Conservation (phyloP, 1,140 invertebrate species). For the Drosophila triauraria region DNA sequence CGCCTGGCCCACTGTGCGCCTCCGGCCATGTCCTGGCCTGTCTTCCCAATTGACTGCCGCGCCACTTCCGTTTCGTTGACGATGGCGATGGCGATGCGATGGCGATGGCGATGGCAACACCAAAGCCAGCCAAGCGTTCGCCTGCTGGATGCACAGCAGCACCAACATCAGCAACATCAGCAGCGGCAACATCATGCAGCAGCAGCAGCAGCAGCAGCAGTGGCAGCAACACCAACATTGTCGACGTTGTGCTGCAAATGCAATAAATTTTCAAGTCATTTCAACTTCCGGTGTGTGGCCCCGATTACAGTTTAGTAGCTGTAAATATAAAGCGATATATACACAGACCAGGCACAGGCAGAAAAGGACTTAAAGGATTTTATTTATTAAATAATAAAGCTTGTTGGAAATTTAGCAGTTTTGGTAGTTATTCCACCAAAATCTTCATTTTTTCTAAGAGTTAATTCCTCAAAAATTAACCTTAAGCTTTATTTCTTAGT, state of each 20-base stretch:
- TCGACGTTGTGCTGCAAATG: constrained; percentile 63
- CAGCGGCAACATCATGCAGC: constrained; percentile 9
- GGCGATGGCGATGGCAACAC: constrained; percentile 43
- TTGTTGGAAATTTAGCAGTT: neutral
- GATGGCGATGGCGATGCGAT: constrained; percentile 33
- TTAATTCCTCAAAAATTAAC: neutral
- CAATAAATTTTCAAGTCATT: constrained; percentile 84
- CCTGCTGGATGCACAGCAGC: constrained; percentile 61
- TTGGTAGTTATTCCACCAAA: neutral
- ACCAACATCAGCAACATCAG: constrained; percentile 38
- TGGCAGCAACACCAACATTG: constrained; percentile 35
- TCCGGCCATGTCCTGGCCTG: constrained; percentile 65
- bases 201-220: constrained; percentile 14
- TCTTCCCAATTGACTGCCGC: constrained; percentile 77
- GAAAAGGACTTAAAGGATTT: neutral
- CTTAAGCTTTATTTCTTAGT: no score
- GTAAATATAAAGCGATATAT: constrained; percentile 73
- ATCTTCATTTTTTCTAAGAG: neutral
- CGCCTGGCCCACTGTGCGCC: constrained; percentile 30
- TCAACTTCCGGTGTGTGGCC: constrained; percentile 81
- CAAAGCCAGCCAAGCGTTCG: constrained; percentile 52
- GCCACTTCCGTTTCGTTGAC: constrained; percentile 73
- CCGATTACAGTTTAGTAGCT: constrained; percentile 83
- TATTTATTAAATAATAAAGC: neutral
- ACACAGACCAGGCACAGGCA: neutral